Percentiles rank a stretch among this genome's conserved stretches.
phyloP scores from a whole-genome alignment of 2,113 vertebrate genomes.

The Oplegnathus fasciatus region DNA sequence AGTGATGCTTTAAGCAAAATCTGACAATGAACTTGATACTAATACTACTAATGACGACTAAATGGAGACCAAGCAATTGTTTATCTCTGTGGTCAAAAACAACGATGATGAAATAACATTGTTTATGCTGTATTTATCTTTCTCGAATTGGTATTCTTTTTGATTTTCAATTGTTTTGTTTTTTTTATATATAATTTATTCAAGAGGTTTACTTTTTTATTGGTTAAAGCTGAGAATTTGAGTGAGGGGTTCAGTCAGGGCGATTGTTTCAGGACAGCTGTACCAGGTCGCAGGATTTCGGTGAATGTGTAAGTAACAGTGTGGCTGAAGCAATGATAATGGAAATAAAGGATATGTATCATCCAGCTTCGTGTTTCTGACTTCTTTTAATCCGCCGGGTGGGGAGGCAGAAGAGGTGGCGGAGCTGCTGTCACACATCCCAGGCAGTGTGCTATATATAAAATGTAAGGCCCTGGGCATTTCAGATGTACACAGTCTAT shows the following conservation, averaged over 20 bases:
- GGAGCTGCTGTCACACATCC: constrained; percentile 35
- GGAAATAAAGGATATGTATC: constrained; percentile 87
- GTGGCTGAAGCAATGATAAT: constrained; percentile 77
- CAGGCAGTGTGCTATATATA: constrained; percentile 54
- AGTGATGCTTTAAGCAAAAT: constrained; percentile 81
- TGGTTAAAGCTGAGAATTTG: constrained; percentile 76
- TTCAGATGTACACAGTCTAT: constrained; percentile 37
- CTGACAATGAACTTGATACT: constrained; percentile 83
- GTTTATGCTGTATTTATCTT: constrained; percentile 83
- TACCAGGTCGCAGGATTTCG: constrained; percentile 59
- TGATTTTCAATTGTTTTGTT: constrained; percentile 64
- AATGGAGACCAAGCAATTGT: constrained; percentile 73
- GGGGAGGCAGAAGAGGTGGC: constrained; percentile 6
- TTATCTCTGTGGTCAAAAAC: constrained; percentile 76
- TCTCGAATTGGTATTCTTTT: constrained; percentile 78
- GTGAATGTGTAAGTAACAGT: constrained; percentile 73
- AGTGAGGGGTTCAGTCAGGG: constrained; percentile 71
- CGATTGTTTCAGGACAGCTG: constrained; percentile 70
- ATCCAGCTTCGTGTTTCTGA: constrained; percentile 58
- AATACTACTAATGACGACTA: constrained; percentile 83
- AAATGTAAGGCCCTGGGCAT: constrained; percentile 18
- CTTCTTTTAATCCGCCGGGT: constrained; percentile 39
- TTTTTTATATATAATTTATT: constrained; percentile 80
- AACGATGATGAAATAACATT: constrained; percentile 76
- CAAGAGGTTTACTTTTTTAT: constrained; percentile 86